A percentile compares a stretch with the other conserved stretches of the same genome.
These are phyloP conservation scores for Cyclophora albipunctata DNA, from an alignment of 2,888 invertebrate species.

Conservation along the genomic window DNA sequence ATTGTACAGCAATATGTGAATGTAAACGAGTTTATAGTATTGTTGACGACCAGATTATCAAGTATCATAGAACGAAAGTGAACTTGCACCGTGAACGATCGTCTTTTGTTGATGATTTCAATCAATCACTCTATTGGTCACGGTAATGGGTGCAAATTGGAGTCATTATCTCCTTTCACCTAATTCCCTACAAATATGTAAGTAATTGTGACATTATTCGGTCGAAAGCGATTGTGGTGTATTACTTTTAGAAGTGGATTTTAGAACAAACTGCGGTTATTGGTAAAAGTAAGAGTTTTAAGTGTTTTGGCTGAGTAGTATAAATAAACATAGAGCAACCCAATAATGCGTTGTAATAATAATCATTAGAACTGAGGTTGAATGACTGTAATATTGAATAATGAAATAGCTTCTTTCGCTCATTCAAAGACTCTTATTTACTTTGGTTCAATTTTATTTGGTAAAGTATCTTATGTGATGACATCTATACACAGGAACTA, in stretches of 20 bases:
- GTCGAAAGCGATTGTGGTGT: conserved; percentile 25
- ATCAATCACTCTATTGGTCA: conserved; percentile 37
- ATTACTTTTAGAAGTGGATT: conserved; percentile 19
- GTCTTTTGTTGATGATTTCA: conserved; percentile 35
- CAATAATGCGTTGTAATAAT: too few relatives aligned
- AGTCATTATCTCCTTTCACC: conserved; percentile 54
- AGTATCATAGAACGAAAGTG: conserved; percentile 28
- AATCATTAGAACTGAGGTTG: too few relatives aligned
- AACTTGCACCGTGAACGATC: conserved; percentile 37
- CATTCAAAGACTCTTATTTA: too few relatives aligned
- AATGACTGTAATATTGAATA: too few relatives aligned
- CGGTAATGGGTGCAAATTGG: conserved; percentile 50
- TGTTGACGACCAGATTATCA: neutral
- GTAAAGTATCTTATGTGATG: too few relatives aligned
- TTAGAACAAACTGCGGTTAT: conserved; percentile 5
- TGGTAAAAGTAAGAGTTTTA: conserved; percentile 17
- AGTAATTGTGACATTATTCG: conserved; percentile 26
- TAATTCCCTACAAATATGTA: conserved; percentile 28
- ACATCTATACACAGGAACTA: too few relatives aligned
- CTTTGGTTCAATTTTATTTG: too few relatives aligned
- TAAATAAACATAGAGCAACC: conserved; percentile 2
- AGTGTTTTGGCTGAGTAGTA: neutral
- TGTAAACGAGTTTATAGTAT: too few relatives aligned
- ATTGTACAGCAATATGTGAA: too few relatives aligned
- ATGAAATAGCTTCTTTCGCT: too few relatives aligned